A percentile compares a stretch with the other conserved stretches of the same genome.
phyloP scores from a whole-genome alignment of 2,113 vertebrate species.

The Trachemys scripta region DNA sequence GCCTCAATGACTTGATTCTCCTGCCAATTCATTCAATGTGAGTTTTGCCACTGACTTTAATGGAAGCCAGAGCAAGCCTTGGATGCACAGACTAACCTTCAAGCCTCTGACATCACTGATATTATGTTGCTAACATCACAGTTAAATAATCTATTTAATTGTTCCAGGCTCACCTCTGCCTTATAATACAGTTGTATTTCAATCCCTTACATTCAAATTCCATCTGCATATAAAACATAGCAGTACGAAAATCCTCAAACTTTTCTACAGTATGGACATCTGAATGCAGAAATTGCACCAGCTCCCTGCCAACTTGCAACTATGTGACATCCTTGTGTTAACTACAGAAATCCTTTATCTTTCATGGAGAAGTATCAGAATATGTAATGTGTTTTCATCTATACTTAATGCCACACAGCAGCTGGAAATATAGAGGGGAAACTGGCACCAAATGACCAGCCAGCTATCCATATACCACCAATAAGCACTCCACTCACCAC shows the following conservation, averaged over 20 bases:
- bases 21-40: rapidly evolving
- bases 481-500: not conserved
- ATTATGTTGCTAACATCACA: not conserved
- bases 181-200: rapidly evolving
- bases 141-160: rapidly evolving
- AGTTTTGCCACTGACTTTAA: not conserved
- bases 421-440: not conserved
- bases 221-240: rapidly evolving
- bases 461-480: not conserved
- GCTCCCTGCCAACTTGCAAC: not conserved
- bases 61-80: not conserved
- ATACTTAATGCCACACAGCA: rapidly evolving
- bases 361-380: rapidly evolving
- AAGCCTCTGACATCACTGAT: not conserved
- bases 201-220: rapidly evolving
- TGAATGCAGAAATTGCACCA: rapidly evolving
- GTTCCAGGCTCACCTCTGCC: not conserved
- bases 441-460: rapidly evolving
- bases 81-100: rapidly evolving
- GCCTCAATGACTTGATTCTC: not conserved
- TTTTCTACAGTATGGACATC: rapidly evolving
- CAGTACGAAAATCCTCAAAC: rapidly evolving
- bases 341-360: rapidly evolving
- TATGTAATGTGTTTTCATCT: rapidly evolving
- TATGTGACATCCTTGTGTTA: not conserved